Evolutionary conservation across 1,140 invertebrate species (phyloP).

Genomic region (Nasonia giraulti): DNA sequence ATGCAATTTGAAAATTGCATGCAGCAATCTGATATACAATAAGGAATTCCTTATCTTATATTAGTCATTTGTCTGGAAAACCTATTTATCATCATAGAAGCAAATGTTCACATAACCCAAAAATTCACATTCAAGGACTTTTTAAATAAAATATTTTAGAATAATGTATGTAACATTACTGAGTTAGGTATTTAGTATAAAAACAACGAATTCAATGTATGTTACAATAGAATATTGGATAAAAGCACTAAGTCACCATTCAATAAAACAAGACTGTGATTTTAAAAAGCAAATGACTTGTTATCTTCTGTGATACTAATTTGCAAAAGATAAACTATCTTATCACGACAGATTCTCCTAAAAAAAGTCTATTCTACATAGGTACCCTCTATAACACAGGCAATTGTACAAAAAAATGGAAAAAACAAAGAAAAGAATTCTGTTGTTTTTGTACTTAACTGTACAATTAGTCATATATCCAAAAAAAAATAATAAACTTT

Average conservation of each 20-base stretch:
- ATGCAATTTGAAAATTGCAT: not conserved
- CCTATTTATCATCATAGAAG: constrained; percentile 8
- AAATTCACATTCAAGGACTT: not conserved
- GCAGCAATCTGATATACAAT: not conserved
- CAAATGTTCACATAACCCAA: not conserved
- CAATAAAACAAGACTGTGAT: not conserved
- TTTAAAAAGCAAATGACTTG: constrained; percentile 28
- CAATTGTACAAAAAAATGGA: not conserved
- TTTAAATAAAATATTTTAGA: not conserved
- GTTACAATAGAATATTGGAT: not conserved
- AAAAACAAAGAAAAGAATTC: not conserved
- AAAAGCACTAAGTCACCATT: not conserved
- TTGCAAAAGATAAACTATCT: constrained; percentile 29
- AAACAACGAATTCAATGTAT: not conserved
- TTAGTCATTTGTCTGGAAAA: constrained; percentile 14
- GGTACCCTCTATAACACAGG: not conserved
- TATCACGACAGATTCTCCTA: constrained; percentile 19
- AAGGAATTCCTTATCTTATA: constrained; percentile 17
- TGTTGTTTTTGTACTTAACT: too few species aligned
- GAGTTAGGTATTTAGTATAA: not conserved
- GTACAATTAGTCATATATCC: too few species aligned
- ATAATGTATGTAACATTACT: not conserved
- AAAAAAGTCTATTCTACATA: not conserved
- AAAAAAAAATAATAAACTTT: not conserved
- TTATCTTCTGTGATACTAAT: constrained; percentile 29